Conservation (phyloP, 2,797 vertebrate genomes). For the Sitta carolinensis region DNA sequence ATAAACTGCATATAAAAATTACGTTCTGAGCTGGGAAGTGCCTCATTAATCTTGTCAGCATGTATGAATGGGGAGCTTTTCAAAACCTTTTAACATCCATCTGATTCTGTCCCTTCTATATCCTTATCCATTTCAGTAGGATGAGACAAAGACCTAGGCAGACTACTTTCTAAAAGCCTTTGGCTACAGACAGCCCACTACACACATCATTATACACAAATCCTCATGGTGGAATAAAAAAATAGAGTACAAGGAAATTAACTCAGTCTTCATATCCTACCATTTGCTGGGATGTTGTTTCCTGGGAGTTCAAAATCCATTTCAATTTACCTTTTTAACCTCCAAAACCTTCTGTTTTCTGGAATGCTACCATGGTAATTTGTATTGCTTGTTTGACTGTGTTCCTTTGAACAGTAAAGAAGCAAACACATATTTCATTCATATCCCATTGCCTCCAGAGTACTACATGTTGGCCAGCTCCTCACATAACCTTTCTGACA, state of each 20-base stretch:
- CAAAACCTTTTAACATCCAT: conserved; percentile 41
- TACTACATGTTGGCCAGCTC: neutral
- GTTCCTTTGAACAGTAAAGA: neutral
- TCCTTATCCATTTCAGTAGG: neutral
- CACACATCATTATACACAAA: neutral
- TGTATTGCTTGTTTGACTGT: neutral
- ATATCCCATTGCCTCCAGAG: neutral
- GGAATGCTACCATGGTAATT: neutral
- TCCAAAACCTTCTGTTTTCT: neutral
- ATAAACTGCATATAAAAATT: neutral
- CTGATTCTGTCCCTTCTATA: conserved; percentile 5
- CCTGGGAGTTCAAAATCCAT: neutral
- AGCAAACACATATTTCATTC: neutral
- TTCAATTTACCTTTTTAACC: neutral
- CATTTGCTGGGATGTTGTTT: neutral
- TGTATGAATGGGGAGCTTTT: neutral
- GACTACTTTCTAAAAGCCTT: conserved; percentile 6
- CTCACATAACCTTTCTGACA: neutral
- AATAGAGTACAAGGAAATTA: neutral
- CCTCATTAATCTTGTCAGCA: conserved; percentile 14
- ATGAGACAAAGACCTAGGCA: neutral
- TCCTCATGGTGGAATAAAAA: neutral
- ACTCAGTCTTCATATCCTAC: neutral
- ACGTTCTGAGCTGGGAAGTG: neutral
- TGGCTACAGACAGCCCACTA: neutral